Evolutionary conservation across 2,113 vertebrate genomes (phyloP).

Genomic region (Patagioenas fasciata): DNA sequence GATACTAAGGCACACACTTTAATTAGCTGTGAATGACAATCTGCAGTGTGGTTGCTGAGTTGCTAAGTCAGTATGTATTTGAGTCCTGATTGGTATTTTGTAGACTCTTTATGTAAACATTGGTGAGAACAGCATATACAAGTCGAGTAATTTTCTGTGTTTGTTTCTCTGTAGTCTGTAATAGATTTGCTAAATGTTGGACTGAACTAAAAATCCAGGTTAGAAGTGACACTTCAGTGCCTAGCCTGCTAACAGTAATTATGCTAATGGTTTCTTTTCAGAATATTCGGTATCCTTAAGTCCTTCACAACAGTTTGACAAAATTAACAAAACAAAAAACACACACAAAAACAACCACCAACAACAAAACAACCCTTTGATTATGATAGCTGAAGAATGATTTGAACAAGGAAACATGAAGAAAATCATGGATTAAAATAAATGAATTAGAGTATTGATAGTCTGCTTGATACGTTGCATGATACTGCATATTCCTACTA

Average conservation of each 20-base stretch:
- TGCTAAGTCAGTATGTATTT: neutral
- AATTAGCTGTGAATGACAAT: neutral
- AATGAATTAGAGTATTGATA: neutral
- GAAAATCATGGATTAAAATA: neutral
- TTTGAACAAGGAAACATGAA: neutral
- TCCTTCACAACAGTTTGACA: constrained; percentile 3
- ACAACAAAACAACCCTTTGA: neutral
- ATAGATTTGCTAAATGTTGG: neutral
- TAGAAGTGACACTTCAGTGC: neutral
- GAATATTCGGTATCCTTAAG: neutral
- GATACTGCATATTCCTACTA: neutral
- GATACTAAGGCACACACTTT: neutral
- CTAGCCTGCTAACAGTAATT: neutral
- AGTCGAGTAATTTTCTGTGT: neutral
- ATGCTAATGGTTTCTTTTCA: neutral
- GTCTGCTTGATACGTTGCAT: neutral
- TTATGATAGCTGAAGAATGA: neutral
- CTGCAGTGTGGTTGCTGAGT: neutral
- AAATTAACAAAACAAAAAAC: neutral
- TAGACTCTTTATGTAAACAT: neutral
- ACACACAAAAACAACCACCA: too few relatives aligned
- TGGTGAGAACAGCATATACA: neutral
- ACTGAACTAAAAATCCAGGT: neutral
- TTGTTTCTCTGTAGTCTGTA: neutral
- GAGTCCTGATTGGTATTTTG: neutral